Conservation (phyloP, 2,113 vertebrate species). For the Origma solitaria region DNA sequence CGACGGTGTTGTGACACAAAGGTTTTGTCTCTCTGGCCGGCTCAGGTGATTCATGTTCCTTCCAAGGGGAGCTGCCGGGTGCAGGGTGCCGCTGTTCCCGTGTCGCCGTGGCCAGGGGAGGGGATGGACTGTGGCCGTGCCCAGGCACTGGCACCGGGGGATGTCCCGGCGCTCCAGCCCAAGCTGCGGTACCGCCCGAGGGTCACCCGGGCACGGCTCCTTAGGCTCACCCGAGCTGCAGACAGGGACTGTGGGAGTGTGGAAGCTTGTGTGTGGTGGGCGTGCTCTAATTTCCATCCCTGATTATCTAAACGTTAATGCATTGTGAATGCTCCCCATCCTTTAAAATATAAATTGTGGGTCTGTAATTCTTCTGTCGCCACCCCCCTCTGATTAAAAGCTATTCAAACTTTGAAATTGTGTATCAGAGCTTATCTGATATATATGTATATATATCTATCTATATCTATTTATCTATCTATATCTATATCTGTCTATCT, state of each 20-base stretch:
- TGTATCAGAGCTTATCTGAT: not conserved
- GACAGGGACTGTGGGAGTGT: accelerated
- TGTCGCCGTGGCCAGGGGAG: not conserved
- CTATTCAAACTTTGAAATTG: not conserved
- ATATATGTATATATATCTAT: too few relatives aligned
- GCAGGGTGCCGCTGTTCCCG: not conserved
- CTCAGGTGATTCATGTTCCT: accelerated
- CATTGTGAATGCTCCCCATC: accelerated
- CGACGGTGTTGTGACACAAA: accelerated
- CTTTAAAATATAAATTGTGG: not conserved
- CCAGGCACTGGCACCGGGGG: not conserved
- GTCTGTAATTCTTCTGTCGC: not conserved
- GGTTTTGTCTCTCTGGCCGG: not conserved
- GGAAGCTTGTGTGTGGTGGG: not conserved
- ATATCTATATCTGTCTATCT: too few relatives aligned
- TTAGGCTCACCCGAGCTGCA: accelerated
- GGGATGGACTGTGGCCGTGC: not conserved
- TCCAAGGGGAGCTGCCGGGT: too few relatives aligned
- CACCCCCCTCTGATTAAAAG: not conserved
- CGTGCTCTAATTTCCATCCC: not conserved
- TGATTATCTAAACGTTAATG: not conserved
- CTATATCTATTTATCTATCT: too few relatives aligned
- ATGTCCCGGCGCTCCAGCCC: not conserved
- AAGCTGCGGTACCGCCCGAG: not conserved
- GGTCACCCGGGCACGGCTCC: accelerated